Conservation (phyloP, 2,888 invertebrate genomes). For the Ornithoptera alexandrae region DNA sequence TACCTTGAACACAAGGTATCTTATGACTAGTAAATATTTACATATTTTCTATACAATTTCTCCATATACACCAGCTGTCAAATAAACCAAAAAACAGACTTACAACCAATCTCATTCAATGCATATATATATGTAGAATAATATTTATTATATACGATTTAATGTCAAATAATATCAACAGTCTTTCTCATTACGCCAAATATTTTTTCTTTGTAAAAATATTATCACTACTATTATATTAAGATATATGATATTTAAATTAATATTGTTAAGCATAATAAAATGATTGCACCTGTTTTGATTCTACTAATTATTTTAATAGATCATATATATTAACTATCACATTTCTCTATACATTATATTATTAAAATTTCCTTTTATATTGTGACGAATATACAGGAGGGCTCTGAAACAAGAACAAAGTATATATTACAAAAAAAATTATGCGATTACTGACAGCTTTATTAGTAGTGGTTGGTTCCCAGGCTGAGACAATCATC, state of each 20-base stretch:
- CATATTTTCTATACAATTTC: constrained; percentile 38
- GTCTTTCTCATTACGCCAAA: constrained; percentile 24
- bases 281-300: constrained; percentile 24
- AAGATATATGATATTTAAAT: constrained; percentile 7
- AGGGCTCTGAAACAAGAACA: constrained; percentile 36
- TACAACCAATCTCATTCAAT: constrained; percentile 16
- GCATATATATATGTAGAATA: constrained; percentile 9
- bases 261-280: constrained; percentile 17
- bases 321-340: constrained; percentile 25
- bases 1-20: constrained; percentile 53
- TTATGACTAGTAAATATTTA: constrained; percentile 58
- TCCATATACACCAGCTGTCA: constrained; percentile 17
- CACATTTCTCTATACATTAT: constrained; percentile 26
- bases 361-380: constrained; percentile 20
- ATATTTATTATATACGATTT: constrained; percentile 11
- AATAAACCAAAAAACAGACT: constrained; percentile 16
- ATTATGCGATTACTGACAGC: not conserved
- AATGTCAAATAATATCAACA: constrained; percentile 26
- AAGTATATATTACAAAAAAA: not conserved
- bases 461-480: not conserved
- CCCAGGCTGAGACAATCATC: not conserved
- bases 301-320: constrained; percentile 20
- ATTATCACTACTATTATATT: constrained; percentile 23
- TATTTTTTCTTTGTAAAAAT: constrained; percentile 20
- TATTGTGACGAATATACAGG: constrained; percentile 35